Base-by-base conservation (phyloP, 2,113 vertebrate species). In the Aplodontia rufa region DNA sequence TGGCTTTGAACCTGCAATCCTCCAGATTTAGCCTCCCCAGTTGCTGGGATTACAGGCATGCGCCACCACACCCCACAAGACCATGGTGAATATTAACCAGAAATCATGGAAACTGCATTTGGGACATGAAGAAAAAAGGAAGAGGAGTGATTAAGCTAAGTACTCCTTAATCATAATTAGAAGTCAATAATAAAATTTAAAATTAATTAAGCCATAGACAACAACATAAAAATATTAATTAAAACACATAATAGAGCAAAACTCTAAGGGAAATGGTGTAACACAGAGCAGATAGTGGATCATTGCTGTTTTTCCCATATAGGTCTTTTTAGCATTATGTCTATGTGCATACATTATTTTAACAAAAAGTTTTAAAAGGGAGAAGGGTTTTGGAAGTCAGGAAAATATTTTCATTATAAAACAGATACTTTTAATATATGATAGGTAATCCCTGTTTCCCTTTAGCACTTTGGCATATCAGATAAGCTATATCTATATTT, bases 181-280 rank as follows among this genome's bases (percentile, higher is more conserved):
- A 93, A 84, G 28, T 42, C 32, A 79, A 88, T 76, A 74, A 89
- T 80, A 93, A 84, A 74, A 83, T 80, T 87, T 58, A 68, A 69
- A 89, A 84, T 40, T 71, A 89, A 84, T 40, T 71, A 90, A 64
- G 24, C 32, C 40, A 85, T 30, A 75, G 45, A 88, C 5, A 86
- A 28, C 9, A 64, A 82, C 37, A 91, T 74, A 68, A 82, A 96
- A 78, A 87, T 78, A 92, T 53, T 55, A 84, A 71, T 83, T 76
- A 79, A 30, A 92, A 68, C 26, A 93, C 51, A 64, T 42, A 72
- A 62, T 68, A 75, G 26, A 90, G 30, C 35, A 95, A 94, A 93
- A 55, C 16, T 49, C 28, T 55, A 69, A 47, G 47, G 53, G 28
- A 92, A 71, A 0, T 69, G 64, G 55, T 58, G 28, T 12, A 40